Conservation (phyloP, 1,140 invertebrate genomes). For the Riptortus pedestris region DNA sequence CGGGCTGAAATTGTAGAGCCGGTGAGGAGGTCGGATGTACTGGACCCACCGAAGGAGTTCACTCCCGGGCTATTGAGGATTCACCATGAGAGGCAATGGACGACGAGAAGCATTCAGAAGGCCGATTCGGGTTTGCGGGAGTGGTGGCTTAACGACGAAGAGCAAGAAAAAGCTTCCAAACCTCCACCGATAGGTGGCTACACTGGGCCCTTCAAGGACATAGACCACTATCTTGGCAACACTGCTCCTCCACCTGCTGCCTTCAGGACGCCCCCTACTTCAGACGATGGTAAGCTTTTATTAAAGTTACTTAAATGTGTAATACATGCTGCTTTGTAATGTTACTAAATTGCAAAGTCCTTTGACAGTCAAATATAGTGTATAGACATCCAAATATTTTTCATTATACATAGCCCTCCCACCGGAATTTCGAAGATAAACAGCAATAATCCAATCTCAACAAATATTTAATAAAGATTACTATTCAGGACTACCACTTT, state of each 20-base stretch:
- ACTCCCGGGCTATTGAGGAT: conserved; percentile 16
- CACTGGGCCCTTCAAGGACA: conserved; percentile 68
- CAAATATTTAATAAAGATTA: no score
- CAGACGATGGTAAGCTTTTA: conserved; percentile 29
- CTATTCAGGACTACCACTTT: no score
- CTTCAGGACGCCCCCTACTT: conserved; percentile 30
- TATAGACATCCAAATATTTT: no score
- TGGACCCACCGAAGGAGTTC: conserved; percentile 19
- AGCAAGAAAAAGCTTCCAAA: conserved; percentile 20
- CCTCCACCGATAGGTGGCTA: conserved; percentile 40
- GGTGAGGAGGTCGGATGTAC: not conserved
- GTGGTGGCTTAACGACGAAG: conserved; percentile 27
- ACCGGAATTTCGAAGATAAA: no score
- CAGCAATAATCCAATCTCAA: no score
- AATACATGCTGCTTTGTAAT: no score
- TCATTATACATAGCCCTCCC: no score
- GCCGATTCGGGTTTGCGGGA: conserved; percentile 29
- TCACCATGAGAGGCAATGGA: conserved; percentile 9
- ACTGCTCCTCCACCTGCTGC: conserved; percentile 33
- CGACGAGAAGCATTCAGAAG: not conserved
- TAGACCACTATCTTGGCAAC: conserved; percentile 66
- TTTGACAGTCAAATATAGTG: no score
- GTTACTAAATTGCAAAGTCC: no score
- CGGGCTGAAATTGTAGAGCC: no score
- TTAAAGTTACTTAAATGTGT: no score